Base-by-base conservation (phyloP, 2,797 vertebrate genomes). In the Avahi laniger region DNA sequence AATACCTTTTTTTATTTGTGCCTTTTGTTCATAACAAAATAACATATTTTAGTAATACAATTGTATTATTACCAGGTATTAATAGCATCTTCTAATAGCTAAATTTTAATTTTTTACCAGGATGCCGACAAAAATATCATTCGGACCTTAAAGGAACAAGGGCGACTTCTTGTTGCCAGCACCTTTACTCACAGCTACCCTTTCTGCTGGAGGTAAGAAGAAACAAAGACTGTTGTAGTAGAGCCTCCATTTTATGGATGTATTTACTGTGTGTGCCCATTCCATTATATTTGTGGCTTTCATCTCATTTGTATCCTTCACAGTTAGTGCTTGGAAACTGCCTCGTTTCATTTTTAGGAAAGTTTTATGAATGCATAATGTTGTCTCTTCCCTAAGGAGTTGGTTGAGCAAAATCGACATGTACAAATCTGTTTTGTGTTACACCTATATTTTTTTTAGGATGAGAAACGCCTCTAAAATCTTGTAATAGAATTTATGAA, bases 61-160 rank as follows among this genome's bases (percentile, higher is more conserved):
- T 95, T 85, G 17, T 78, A 4, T 65, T 88, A 22, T 78, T 78
- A 78, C 15, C 41, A 38, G 75, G 12, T 75, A n/a, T 65, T n/a
- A 14, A 12, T 46, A 63, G 30, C 20, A 33, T 83, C 52, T 70
- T 91, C 91, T 90, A 73, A 67, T 97, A 48, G 41, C 79, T 88
- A 28, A n/a, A 33, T 52, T 78, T 89, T 88, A 33, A 48, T 50
- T 87, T n/a, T 96, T 94, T 97, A 94, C 63, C 46, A 99, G 99
- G 99, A 99, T 96, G 99, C 99, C 63, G 99, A 99, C 98, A 99
- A 99, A 98, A 98, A 99, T 97, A 99, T 99, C 96, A 99, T 99
- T 96, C 99, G 99, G 96, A 98, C 96, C 83, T 98, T 99, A 98
- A 99, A 99, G 98, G 99, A 99, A 97, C 99, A 97, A 0, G 99